Evolutionary conservation across 2,888 invertebrate genomes (phyloP), one percentile per base, ranked within the genome.

Genomic region (Gandaritis pyraliata): DNA sequence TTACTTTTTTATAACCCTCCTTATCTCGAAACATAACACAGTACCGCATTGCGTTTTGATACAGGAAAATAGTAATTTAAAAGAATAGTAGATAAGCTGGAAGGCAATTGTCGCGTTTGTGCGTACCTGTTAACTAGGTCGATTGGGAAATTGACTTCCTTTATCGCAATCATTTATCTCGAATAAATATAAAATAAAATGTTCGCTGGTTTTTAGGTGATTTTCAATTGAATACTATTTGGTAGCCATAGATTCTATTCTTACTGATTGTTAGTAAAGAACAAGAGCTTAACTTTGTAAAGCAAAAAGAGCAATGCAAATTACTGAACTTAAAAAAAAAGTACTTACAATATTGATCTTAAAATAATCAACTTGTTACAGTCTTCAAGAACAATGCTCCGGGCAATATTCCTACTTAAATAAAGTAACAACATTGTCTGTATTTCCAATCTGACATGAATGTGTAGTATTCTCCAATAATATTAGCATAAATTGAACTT

Each of bases 1-100:
- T 82, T 78, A 80, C 80, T 82, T 83, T 83, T 85, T 85, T 83
- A 81, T 79, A 75, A 72, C 70, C 72, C 63, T 70, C 75, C 78
- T 86, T 85, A 84, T 83, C 82, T 80, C 70, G 67, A 71, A 13
- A 76, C 71, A 75, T 79, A 76, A 81, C 74, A 78, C 74, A 74
- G 76, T 67, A 70, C 72, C 76, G 74, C 77, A 80, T 69, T 72
- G 72, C 74, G 73, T 73, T 78, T 70, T 73, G 71, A 76, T 72
- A 73, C 70, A 64, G 62, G 64, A 58, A 55, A 52, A 65, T 54
- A 63, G 64, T 64, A 58, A 70, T 68, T 67, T 64, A 56, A 63
- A 60, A 68, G 59, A 66, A 65, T 58, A 57, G 45, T 16, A 61
- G 65, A 66, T 70, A 68, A 66, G 66, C 49, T 39, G 61, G 61